Percentiles rank a stretch among this genome's conserved stretches.
Conservation (phyloP, 2,797 vertebrate species). For the Australoheros facetus region DNA sequence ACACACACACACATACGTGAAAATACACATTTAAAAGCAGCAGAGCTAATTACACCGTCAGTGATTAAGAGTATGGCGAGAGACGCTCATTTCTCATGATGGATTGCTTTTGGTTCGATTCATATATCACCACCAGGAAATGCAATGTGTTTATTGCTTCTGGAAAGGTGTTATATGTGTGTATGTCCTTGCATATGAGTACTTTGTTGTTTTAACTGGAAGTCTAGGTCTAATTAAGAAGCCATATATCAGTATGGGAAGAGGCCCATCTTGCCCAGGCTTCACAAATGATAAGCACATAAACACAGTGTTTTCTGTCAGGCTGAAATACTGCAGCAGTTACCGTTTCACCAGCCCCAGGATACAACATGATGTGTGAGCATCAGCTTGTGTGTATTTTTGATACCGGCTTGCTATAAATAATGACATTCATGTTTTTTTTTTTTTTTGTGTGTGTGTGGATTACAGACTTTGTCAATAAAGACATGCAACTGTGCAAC, state of each 20-base stretch:
- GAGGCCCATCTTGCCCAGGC: slow-evolving; percentile 29
- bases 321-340: slow-evolving; percentile 66
- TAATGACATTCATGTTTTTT: slow-evolving; percentile 17
- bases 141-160: slow-evolving; percentile 10
- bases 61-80: slow-evolving; percentile 33
- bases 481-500: background rate
- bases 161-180: background rate
- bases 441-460: background rate
- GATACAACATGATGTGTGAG: slow-evolving; percentile 31
- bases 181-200: background rate
- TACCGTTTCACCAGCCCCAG: slow-evolving; percentile 49
- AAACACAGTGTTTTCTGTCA: slow-evolving; percentile 62
- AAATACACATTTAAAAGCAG: background rate
- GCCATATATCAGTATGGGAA: slow-evolving; percentile 53
- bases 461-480: slow-evolving; percentile 18
- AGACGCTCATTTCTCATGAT: background rate
- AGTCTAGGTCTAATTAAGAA: slow-evolving; percentile 55
- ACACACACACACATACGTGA: background rate
- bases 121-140: slow-evolving; percentile 28
- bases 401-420: slow-evolving; percentile 35
- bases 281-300: slow-evolving; percentile 54
- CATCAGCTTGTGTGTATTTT: slow-evolving; percentile 40
- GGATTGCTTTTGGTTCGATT: slow-evolving; percentile 22
- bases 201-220: slow-evolving; percentile 8
- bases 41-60: slow-evolving; percentile 26